These are phyloP conservation scores for Drosophila setifemur DNA, from an alignment of 1,140 invertebrate species.

Conservation along the genomic window DNA sequence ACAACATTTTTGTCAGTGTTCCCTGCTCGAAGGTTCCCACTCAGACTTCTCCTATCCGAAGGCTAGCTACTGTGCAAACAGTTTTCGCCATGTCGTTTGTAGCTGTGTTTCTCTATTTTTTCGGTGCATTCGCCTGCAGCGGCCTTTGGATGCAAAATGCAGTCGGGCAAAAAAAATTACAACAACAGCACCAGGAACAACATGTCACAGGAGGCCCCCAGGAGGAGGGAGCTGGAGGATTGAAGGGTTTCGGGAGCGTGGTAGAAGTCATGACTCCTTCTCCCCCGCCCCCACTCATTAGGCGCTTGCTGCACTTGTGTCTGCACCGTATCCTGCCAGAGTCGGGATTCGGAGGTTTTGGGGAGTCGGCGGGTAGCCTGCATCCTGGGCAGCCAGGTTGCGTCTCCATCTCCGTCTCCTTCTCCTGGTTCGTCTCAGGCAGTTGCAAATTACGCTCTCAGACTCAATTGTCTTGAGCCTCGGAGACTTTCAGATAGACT, in stretches of 20 bases:
- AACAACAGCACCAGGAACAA: slow-evolving; percentile 4
- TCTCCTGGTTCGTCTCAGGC: slow-evolving; percentile 58
- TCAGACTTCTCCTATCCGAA: slow-evolving; percentile 9
- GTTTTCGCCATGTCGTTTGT: slow-evolving; percentile 59
- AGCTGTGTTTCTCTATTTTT: slow-evolving; percentile 40
- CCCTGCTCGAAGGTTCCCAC: background rate
- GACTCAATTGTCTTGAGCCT: slow-evolving; percentile 78
- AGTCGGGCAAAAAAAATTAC: slow-evolving; percentile 64
- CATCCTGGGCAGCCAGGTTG: too few species aligned
- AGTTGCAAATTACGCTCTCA: slow-evolving; percentile 79
- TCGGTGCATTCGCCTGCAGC: slow-evolving; percentile 74
- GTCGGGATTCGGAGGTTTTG: slow-evolving; percentile 22
- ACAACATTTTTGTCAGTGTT: background rate
- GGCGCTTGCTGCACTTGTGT: slow-evolving; percentile 53
- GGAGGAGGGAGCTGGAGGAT: background rate
- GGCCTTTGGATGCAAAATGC: slow-evolving; percentile 65
- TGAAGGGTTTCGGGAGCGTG: background rate
- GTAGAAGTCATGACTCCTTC: slow-evolving; percentile 32
- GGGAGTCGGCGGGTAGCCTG: slow-evolving; percentile 14
- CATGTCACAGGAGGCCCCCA: slow-evolving; percentile 58
- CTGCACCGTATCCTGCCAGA: slow-evolving; percentile 55
- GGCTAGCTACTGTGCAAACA: slow-evolving; percentile 71
- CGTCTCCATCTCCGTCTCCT: too few species aligned
- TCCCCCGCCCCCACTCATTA: slow-evolving; percentile 52
- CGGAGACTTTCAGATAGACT: slow-evolving; percentile 44